A percentile compares a stretch with the other conserved stretches of the same genome.
Evolutionary conservation across 1,140 invertebrate genomes (phyloP).

Genomic region (Diorhabda elongata): DNA sequence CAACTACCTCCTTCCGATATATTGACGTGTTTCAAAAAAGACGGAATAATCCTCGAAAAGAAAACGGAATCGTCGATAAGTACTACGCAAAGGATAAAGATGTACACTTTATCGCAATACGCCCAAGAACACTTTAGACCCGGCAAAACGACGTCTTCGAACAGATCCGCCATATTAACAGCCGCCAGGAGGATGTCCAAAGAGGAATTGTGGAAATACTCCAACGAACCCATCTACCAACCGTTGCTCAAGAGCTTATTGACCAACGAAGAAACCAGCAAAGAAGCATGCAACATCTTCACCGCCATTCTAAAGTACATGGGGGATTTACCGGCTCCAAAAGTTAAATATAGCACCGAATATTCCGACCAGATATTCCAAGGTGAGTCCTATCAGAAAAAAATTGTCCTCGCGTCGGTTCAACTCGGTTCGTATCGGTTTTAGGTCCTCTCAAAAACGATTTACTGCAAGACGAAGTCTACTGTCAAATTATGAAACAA

Average conservation of each 20-base stretch:
- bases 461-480: constrained; percentile 82
- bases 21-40: constrained; percentile 57
- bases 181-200: constrained; percentile 53
- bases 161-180: constrained; percentile 60
- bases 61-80: constrained; percentile 49
- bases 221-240: constrained; percentile 76
- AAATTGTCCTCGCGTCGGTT: background rate
- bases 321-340: constrained; percentile 83
- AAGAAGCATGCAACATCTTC: constrained; percentile 56
- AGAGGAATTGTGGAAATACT: constrained; percentile 78
- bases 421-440: background rate
- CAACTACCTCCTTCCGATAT: constrained; percentile 63
- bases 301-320: constrained; percentile 86
- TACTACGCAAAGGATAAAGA: constrained; percentile 59
- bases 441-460: constrained; percentile 65
- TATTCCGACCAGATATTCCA: constrained; percentile 89
- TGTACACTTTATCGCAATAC: constrained; percentile 79
- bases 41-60: constrained; percentile 48
- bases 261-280: constrained; percentile 68
- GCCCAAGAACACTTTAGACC: constrained; percentile 75
- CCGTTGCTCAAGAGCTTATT: constrained; percentile 81
- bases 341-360: constrained; percentile 63
- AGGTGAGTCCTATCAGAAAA: constrained; percentile 37
- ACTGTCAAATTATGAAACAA: constrained; percentile 93
- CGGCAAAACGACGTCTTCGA: constrained; percentile 54